phyloP scores from a whole-genome alignment of 2,113 vertebrate species.

The Mesoclemmys tuberculata region DNA sequence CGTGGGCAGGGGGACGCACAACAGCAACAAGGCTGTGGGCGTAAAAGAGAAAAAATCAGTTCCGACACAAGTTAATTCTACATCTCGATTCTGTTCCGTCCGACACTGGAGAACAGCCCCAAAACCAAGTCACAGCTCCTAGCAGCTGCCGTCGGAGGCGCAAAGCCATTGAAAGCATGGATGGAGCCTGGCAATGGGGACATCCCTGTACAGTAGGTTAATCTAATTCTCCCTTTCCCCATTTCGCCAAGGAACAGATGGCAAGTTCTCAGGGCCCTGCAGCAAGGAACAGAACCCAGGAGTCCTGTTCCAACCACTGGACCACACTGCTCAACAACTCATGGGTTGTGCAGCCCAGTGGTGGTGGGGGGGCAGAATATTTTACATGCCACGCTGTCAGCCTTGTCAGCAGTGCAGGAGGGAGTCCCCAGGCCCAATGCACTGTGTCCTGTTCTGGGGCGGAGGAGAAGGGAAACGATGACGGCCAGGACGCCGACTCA shows the following conservation, averaged over 20 bases:
- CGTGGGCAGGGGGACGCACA: not conserved
- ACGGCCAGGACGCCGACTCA: not conserved
- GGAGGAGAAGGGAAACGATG: not conserved
- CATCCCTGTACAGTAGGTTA: not conserved
- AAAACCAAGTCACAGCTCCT: not conserved
- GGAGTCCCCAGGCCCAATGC: not conserved
- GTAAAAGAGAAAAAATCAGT: not conserved
- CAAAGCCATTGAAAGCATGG: not conserved
- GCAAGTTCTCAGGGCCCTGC: not conserved
- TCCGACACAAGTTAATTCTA: not conserved
- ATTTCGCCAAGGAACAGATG: not conserved
- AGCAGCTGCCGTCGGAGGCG: not conserved
- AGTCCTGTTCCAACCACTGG: not conserved
- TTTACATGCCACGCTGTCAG: not conserved
- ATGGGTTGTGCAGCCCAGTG: not conserved
- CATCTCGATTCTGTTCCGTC: not conserved
- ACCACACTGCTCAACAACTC: not conserved
- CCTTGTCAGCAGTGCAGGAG: not conserved
- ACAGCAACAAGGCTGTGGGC: not conserved
- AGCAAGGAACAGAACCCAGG: not conserved
- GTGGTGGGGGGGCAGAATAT: not conserved
- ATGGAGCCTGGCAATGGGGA: not conserved
- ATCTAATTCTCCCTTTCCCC: not conserved
- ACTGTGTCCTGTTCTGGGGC: not conserved
- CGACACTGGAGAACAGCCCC: not conserved